Percentiles rank a stretch among this genome's conserved stretches.
These are phyloP conservation scores for Tetraneura akinire DNA, from an alignment of 1,140 invertebrate species.

Conservation along the genomic window DNA sequence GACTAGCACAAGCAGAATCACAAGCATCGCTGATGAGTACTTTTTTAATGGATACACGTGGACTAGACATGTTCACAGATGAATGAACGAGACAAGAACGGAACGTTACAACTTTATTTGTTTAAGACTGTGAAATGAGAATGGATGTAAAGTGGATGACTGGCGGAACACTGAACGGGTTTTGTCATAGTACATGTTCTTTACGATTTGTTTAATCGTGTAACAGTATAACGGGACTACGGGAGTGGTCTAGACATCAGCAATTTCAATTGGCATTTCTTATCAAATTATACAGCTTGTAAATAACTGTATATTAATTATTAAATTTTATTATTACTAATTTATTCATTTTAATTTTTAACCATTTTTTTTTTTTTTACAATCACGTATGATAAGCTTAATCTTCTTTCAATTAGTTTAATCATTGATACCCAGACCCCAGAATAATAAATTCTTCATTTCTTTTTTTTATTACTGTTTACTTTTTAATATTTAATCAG, in stretches of 20 bases:
- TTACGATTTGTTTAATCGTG: neutral
- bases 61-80: neutral
- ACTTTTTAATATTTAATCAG: too few relatives aligned
- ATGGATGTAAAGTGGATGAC: neutral
- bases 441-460: slow-evolving; percentile 15
- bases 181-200: neutral
- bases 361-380: neutral
- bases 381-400: slow-evolving; percentile 6
- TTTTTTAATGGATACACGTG: slow-evolving; percentile 59
- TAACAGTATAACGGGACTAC: too few relatives aligned
- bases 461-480: too few relatives aligned
- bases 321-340: neutral
- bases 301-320: too few relatives aligned
- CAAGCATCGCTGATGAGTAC: slow-evolving; percentile 93
- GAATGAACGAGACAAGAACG: neutral
- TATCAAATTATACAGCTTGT: neutral
- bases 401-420: slow-evolving; percentile 36
- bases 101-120: neutral
- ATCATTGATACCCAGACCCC: slow-evolving; percentile 13
- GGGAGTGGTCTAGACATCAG: neutral
- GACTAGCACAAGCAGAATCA: slow-evolving; percentile 78
- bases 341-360: neutral
- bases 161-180: slow-evolving; percentile 26
- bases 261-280: slow-evolving; percentile 6
- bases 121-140: neutral